Percentiles rank a stretch among this genome's conserved stretches.
phyloP scores from a whole-genome alignment of 2,113 vertebrate species.

The Hymenochirus boettgeri region DNA sequence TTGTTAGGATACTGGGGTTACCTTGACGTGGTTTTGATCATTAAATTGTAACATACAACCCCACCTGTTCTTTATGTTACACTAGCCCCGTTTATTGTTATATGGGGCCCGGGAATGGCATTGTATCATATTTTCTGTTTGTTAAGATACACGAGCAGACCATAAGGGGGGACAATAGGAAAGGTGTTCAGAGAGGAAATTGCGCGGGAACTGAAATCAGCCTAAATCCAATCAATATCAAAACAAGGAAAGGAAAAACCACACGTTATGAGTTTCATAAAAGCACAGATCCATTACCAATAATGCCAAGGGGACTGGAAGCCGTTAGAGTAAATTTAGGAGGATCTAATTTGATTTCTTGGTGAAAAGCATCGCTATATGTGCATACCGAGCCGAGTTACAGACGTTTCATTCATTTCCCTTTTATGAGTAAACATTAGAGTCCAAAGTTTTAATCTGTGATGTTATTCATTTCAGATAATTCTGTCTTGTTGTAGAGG shows the following conservation, averaged over 20 bases:
- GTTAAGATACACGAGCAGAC: too few species aligned
- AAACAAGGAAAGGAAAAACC: constrained; percentile 15
- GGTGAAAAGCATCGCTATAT: not conserved
- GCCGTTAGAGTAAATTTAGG: constrained; percentile 13
- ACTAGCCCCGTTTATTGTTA: too few species aligned
- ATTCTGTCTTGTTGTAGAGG: too few species aligned
- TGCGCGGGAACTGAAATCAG: too few species aligned
- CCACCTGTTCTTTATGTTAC: too few species aligned
- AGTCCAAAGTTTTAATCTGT: not conserved
- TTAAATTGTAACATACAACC: too few species aligned
- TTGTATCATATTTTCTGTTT: too few species aligned
- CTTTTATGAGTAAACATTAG: constrained; percentile 15
- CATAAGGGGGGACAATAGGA: too few species aligned
- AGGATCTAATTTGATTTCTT: constrained; percentile 26
- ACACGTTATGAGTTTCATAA: constrained; percentile 23
- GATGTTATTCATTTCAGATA: not conserved
- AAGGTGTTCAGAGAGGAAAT: too few species aligned
- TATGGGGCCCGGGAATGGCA: too few species aligned
- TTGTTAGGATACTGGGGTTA: too few species aligned
- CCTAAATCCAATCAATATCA: constrained; percentile 14
- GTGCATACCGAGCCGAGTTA: constrained; percentile 8
- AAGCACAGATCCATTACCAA: constrained; percentile 30
- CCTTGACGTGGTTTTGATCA: too few species aligned
- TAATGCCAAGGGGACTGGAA: constrained; percentile 17
- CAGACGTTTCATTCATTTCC: constrained; percentile 10